Base-by-base conservation (phyloP, 2,797 vertebrate species). In the Bovichtus diacanthus region DNA sequence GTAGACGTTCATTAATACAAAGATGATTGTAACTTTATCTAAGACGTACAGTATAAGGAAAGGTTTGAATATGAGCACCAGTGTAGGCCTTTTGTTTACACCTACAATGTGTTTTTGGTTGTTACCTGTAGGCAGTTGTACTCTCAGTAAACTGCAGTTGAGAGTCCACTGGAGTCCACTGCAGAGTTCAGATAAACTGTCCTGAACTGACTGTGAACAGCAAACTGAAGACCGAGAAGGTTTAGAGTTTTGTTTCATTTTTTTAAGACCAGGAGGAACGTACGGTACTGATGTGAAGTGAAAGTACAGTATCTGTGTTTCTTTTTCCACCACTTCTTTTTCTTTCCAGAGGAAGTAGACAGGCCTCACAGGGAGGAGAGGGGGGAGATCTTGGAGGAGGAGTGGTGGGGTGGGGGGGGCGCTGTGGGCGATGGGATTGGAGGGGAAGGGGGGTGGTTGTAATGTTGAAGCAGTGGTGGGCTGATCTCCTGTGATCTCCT, bases 401-500 rank as follows among this genome's bases (percentile, higher is more conserved):
- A 55, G 61, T 16, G 21, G 63, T 7, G 38, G 65, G 36, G 55
- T 10, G 77, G 29, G n/a, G n/a, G 27, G 36, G 62, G 50, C 27
- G 83, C 72, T 87, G 67, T 70, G 69, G 83, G 77, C 74, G 68
- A 82, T 82, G 84, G 64, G 65, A 63, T 63, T 23, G 74, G 25
- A 47, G 50, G 6, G 25, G 43, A 18, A 54, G 39, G 39, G 36
- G 55, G 58, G 50, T 53, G 74, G 78, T 9, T 39, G 72, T 62
- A 68, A 85, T 86, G 87, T 81, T 80, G 87, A 83, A 84, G 84
- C 80, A 85, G 89, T 51, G 82, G 79, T 83, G 84, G 92, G 84
- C 75, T 90, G 91, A 86, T 93, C 91, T 90, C 88, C 87, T 94
- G 89, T 94, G 93, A 94, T 93, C 90, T 94, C 85, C 94, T 94